phyloP scores from a whole-genome alignment of 1,140 invertebrate species.

The Heliconius melpomene region DNA sequence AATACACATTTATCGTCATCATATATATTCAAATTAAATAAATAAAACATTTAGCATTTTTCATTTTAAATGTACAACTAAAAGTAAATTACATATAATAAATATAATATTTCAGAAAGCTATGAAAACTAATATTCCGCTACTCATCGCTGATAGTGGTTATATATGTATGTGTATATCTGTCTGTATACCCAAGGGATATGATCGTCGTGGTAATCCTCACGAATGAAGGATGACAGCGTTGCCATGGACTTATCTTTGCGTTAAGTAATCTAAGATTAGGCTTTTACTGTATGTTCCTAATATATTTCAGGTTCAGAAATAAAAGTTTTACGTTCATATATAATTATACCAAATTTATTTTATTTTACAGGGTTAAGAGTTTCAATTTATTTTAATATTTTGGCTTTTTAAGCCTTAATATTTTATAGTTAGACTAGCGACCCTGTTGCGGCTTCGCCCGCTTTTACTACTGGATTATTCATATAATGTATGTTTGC shows the following conservation, averaged over 20 bases:
- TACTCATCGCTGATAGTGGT: neutral
- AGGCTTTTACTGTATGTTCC: slow-evolving; percentile 23
- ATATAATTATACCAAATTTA: no score
- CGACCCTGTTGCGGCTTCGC: no score
- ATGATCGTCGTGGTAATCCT: slow-evolving; percentile 33
- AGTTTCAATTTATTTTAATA: no score
- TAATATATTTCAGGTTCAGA: neutral
- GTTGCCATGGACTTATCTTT: slow-evolving; percentile 34
- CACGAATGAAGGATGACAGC: slow-evolving; percentile 36
- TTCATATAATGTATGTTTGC: no score
- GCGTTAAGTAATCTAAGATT: slow-evolving; percentile 32
- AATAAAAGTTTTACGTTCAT: neutral
- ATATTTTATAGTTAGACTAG: no score
- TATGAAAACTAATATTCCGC: slow-evolving; percentile 3
- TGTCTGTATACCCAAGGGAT: slow-evolving; percentile 18
- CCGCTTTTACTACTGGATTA: no score
- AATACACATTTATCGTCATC: no score
- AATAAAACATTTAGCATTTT: neutral
- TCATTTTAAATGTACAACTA: neutral
- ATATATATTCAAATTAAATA: no score
- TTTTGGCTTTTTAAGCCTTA: no score
- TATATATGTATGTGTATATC: neutral
- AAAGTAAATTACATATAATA: no score
- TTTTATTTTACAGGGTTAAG: no score
- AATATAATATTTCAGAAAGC: neutral